Base-by-base conservation (phyloP, 2,797 vertebrate species). In the Sciaenops ocellatus region DNA sequence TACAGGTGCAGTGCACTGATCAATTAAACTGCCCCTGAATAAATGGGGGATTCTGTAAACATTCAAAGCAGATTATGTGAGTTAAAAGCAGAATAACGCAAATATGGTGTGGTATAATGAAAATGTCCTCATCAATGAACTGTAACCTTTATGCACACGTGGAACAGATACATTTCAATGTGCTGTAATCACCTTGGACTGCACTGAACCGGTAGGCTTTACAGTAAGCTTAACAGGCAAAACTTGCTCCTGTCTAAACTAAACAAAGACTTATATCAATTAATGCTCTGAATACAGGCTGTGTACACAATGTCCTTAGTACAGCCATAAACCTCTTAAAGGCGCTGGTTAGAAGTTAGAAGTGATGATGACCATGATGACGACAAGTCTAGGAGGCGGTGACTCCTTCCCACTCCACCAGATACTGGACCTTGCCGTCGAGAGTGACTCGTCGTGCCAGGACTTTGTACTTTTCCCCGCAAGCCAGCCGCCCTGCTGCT, bases 341-440 rank as follows among this genome's bases (percentile, higher is more conserved):
- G 73, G 42, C 22, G 77, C 79, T 80, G 77, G 80, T 87, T 65
- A 82, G 65, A 66, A 30, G 54, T 71, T 44, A 68, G 34, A 79
- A 48, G 55, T 68, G 68, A 76, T 16, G 48, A 16, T 9, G 30
- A 51, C 5, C 5, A 34, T 16, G 34, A 34, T 38, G 8, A 38
- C 34, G 15, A 44, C 17, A 56, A 78, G 93, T 94, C 96, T 97
- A 99, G 72, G 98, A 99, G 56, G 98, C 98, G 80, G 98, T 98
- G 78, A 98, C 97, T 84, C 98, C 98, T 94, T 99, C 98, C 98
- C 98, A 99, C 88, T 99, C 98, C 93, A 99, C 97, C 88, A 99
- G 96, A 90, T 99, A 99, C 97, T 99, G 97, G 93, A 99, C 98
- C 94, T 98, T 99, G 69, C 98, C 98, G 20, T 99, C 98, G 47